These are phyloP conservation scores for Chrysogorgia sp. DNA, from an alignment of 92 coral and sea anemone species.

Conservation along the genomic window DNA sequence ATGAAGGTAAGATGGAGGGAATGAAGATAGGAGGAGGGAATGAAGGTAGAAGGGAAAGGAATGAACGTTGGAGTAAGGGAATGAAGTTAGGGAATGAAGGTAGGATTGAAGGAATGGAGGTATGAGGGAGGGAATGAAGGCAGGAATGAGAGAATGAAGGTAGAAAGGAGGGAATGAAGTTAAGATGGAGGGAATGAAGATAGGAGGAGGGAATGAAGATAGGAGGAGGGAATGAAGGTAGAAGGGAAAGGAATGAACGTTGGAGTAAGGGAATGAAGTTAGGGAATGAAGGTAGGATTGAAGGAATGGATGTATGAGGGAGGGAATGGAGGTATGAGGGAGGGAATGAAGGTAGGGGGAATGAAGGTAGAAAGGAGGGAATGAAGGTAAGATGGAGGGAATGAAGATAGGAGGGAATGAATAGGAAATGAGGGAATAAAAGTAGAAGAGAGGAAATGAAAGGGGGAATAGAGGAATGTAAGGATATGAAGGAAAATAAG, in stretches of 20 bases:
- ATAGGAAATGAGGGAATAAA: not conserved
- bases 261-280: not conserved
- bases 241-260: not conserved
- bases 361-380: not conserved
- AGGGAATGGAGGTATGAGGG: not conserved
- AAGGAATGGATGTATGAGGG: not conserved
- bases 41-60: not conserved
- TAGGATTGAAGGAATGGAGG: not conserved
- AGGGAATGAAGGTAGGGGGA: not conserved
- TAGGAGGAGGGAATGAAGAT: not conserved
- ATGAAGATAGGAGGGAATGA: not conserved
- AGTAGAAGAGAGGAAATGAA: not conserved
- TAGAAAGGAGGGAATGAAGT: not conserved
- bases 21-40: not conserved
- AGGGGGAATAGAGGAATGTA: not conserved
- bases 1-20: not conserved
- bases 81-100: not conserved
- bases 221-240: not conserved
- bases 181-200: not conserved
- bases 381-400: not conserved
- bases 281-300: not conserved
- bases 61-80: not conserved
- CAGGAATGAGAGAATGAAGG: too few species aligned
- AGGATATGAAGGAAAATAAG: too few species aligned
- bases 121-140: not conserved